Evolutionary conservation across 2,888 invertebrate genomes (phyloP).

Genomic region (Cheilosia soror): DNA sequence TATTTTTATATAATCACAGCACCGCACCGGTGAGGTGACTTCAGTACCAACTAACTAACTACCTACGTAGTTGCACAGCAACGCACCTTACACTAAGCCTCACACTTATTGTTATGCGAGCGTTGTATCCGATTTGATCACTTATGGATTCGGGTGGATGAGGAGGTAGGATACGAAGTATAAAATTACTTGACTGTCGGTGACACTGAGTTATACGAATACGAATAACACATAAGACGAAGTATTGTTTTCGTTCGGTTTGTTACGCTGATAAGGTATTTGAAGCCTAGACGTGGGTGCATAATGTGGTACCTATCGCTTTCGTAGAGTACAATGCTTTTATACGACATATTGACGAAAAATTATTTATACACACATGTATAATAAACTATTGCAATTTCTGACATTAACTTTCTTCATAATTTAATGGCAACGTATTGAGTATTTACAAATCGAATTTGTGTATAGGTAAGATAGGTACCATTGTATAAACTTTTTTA

Average conservation of each 20-base stretch:
- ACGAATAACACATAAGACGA: neutral
- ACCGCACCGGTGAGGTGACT: neutral
- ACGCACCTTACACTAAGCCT: neutral
- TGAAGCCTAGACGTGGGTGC: neutral
- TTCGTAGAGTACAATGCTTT: neutral
- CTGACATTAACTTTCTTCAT: conserved; percentile 5
- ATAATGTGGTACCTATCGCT: conserved; percentile 1
- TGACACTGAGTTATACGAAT: conserved; percentile 21
- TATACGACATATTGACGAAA: conserved; percentile 10
- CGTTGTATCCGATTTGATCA: conserved; percentile 16
- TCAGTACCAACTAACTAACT: conserved; percentile 1
- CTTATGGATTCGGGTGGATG: conserved; percentile 14
- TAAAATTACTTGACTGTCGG: conserved; percentile 21
- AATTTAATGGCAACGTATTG: conserved; percentile 10
- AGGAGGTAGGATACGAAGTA: conserved; percentile 5
- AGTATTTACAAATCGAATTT: neutral
- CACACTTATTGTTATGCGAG: conserved; percentile 29
- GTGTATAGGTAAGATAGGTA: neutral
- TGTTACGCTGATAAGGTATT: conserved; percentile 18
- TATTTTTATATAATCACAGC: conserved; percentile 14
- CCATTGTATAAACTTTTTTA: no score
- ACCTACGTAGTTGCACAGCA: neutral
- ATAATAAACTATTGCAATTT: conserved; percentile 3
- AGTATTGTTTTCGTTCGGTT: conserved; percentile 12
- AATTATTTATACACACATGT: neutral